Evolutionary conservation across 1,140 invertebrate species (phyloP), one percentile per base, ranked within the genome.

Genomic region (Diuraphis noxia): DNA sequence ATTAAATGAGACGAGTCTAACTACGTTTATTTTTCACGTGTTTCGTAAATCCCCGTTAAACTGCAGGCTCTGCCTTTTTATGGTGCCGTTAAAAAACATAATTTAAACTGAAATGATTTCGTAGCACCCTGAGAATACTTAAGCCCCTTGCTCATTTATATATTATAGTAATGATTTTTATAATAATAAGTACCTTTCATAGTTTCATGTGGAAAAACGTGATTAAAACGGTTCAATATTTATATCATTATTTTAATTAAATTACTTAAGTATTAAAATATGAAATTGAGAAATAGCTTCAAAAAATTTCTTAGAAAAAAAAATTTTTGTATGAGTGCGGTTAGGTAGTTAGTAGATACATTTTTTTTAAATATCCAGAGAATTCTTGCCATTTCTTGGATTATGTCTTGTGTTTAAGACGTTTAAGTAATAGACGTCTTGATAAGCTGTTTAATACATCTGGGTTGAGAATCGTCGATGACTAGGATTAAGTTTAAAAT

Each of bases 1-100:
- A 10, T 40, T 38, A 40, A 56, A 87, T 56, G 85, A 49, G 84
- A 86, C n/a, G 84, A 43, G 34, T 25, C 49, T 56, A 87, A 56
- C 85, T 17, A 41, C 85, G 49, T 56, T 49, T 87, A 36, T 36
- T 56, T 87, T 87, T 87, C 52, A 49, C 30, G 46, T n/a, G 43
- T 56, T 86, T 56, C 13, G 85, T 87, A 56, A 56, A 56, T 56
- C 46, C 34, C 17, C n/a, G 21, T 3, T 38, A 56, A 87, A 87
- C 49, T 49, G 13, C 43, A 8, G 49, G 85, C 46, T 40, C 38
- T 46, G 36, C 10, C 9, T 30, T 38, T 87, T 87, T 87, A 56
- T 56, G 10, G 85, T 13, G 34, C 46, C 23, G 52, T 87, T 30
- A 52, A 56, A 87, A 38, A 87, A 38, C 49, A 87, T 49, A 34